phyloP scores from a whole-genome alignment of 2,113 vertebrate species.

The Vulpes lagopus region DNA sequence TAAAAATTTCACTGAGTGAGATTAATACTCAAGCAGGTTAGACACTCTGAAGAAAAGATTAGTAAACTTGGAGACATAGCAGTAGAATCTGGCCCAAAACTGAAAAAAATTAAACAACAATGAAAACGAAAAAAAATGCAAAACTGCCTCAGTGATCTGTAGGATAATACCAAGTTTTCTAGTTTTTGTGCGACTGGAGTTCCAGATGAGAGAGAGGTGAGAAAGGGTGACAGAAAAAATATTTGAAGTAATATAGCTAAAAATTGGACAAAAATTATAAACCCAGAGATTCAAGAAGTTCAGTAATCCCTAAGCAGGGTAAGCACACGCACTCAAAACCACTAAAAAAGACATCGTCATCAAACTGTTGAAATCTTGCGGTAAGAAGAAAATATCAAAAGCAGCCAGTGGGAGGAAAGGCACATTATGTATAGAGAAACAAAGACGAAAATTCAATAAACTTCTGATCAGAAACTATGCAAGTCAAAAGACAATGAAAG shows the following conservation, averaged over 20 bases:
- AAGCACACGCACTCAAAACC: neutral
- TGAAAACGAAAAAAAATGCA: neutral
- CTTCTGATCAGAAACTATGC: slow-evolving; percentile 17
- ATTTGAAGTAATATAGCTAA: slow-evolving; percentile 39
- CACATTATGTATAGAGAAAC: neutral
- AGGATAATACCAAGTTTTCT: neutral
- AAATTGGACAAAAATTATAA: slow-evolving; percentile 59
- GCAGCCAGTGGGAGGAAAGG: neutral
- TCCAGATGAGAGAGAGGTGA: neutral
- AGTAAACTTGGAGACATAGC: neutral
- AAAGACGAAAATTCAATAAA: slow-evolving; percentile 28
- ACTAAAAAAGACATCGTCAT: neutral
- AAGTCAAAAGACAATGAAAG: slow-evolving; percentile 44
- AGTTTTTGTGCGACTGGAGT: neutral
- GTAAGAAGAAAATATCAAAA: slow-evolving; percentile 46
- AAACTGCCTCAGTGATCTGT: neutral
- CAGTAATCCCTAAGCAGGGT: neutral
- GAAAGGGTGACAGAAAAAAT: neutral
- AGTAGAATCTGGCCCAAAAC: neutral
- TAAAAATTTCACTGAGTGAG: slow-evolving; percentile 1
- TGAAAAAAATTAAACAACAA: neutral
- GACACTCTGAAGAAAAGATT: neutral
- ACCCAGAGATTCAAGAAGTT: neutral
- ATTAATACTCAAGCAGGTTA: neutral
- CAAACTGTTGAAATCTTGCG: slow-evolving; percentile 50